Conservation (phyloP, 1,140 invertebrate genomes). For the Pseudomyrmex sp. region DNA sequence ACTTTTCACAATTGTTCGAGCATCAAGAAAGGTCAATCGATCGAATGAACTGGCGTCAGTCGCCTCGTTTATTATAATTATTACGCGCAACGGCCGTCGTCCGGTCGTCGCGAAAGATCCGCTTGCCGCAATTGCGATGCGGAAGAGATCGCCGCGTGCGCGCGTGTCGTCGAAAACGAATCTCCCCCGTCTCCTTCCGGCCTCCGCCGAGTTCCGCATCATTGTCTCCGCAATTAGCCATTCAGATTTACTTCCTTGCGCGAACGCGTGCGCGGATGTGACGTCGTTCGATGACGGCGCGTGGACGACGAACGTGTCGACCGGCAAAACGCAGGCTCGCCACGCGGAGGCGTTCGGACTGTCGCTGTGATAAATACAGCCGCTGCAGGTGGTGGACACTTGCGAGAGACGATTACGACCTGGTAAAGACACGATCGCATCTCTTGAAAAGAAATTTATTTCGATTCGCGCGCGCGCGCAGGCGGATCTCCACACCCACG, state of each 20-base stretch:
- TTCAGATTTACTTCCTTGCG: constrained; percentile 79
- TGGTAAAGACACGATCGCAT: constrained; percentile 46
- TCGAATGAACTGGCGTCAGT: not conserved
- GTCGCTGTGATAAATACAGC: constrained; percentile 63
- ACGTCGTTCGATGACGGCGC: constrained; percentile 71
- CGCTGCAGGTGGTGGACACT: constrained; percentile 72
- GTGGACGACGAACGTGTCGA: constrained; percentile 66
- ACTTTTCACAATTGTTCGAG: not conserved
- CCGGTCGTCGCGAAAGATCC: constrained; percentile 44
- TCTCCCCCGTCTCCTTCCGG: constrained; percentile 74
- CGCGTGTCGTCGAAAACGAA: constrained; percentile 48
- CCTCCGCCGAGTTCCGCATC: constrained; percentile 75
- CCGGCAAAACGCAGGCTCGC: constrained; percentile 55
- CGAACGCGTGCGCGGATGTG: constrained; percentile 77
- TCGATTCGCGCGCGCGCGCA: not conserved
- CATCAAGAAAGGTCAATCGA: not conserved
- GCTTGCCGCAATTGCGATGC: constrained; percentile 67
- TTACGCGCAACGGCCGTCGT: not conserved
- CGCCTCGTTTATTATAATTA: constrained; percentile 33
- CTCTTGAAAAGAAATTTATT: constrained; percentile 17
- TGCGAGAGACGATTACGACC: constrained; percentile 46
- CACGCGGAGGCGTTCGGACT: constrained; percentile 63
- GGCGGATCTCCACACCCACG: not conserved
- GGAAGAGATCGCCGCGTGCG: constrained; percentile 63
- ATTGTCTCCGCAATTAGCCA: constrained; percentile 81